phyloP scores from a whole-genome alignment of 2,113 vertebrate genomes.

The Chionodraco myersi region DNA sequence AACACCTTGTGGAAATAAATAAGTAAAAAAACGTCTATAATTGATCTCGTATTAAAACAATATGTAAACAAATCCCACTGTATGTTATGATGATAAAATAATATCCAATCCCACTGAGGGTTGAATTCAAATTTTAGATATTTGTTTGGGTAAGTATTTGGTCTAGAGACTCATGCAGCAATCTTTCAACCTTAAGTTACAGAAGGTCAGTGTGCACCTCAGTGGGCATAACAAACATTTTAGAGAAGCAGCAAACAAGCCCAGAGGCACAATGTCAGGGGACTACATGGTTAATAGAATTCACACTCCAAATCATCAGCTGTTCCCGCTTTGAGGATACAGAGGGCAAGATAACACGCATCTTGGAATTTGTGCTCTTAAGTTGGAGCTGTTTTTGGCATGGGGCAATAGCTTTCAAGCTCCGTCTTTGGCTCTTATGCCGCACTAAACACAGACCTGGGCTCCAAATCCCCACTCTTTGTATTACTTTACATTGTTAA shows the following conservation, averaged over 20 bases:
- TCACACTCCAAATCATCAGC: conserved; percentile 16
- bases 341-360: background rate
- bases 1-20: background rate
- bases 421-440: background rate
- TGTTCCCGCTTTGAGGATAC: conserved; percentile 12
- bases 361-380: background rate
- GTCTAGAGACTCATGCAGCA: conserved; percentile 23
- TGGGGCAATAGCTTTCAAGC: background rate
- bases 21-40: background rate
- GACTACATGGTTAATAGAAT: background rate
- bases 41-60: background rate
- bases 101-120: background rate
- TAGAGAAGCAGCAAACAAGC: conserved; percentile 6
- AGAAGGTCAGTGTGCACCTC: conserved; percentile 9
- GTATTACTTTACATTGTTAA: background rate
- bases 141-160: conserved; percentile 3
- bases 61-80: background rate
- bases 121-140: background rate
- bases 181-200: conserved; percentile 26
- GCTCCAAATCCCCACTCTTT: no score
- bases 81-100: conserved; percentile 5
- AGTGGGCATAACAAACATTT: conserved; percentile 23
- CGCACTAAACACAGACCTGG: background rate
- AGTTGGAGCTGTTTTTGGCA: background rate
- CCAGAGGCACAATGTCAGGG: conserved; percentile 11